Conservation (phyloP, 1,140 invertebrate species). For the Solenopsis fugax region DNA sequence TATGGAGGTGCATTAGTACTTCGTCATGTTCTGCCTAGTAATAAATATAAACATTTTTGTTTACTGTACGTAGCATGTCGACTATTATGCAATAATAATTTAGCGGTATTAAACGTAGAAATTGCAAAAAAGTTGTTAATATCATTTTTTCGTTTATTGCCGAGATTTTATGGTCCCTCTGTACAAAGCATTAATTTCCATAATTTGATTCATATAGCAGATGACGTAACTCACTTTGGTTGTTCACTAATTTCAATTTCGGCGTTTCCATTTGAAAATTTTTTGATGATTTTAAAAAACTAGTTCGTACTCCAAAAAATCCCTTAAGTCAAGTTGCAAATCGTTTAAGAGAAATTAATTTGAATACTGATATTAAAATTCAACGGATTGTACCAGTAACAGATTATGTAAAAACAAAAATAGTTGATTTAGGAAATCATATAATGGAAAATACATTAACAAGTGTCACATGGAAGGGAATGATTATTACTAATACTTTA, state of each 20-base stretch:
- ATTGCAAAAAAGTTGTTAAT: background rate
- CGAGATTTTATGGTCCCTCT: background rate
- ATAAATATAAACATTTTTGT: no score
- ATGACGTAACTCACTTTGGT: background rate
- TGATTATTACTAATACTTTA: background rate
- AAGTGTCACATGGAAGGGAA: background rate
- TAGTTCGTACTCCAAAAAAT: background rate
- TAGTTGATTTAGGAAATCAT: background rate
- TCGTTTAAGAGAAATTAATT: background rate
- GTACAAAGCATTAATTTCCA: background rate
- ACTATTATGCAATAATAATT: no score
- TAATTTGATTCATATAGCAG: background rate
- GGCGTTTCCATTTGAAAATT: background rate
- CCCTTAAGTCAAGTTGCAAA: background rate
- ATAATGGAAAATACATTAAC: background rate
- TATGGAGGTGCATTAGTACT: no score
- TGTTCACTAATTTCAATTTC: background rate
- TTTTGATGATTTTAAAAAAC: background rate
- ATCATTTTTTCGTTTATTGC: background rate
- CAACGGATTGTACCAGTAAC: background rate
- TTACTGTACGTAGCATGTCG: no score
- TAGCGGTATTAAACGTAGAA: background rate
- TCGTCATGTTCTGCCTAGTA: no score
- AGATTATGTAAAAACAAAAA: background rate
- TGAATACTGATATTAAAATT: background rate